Evolutionary conservation across 2,113 vertebrate species (phyloP), one percentile per base, ranked within the genome.

Genomic region (Rhinichthys klamathensis): DNA sequence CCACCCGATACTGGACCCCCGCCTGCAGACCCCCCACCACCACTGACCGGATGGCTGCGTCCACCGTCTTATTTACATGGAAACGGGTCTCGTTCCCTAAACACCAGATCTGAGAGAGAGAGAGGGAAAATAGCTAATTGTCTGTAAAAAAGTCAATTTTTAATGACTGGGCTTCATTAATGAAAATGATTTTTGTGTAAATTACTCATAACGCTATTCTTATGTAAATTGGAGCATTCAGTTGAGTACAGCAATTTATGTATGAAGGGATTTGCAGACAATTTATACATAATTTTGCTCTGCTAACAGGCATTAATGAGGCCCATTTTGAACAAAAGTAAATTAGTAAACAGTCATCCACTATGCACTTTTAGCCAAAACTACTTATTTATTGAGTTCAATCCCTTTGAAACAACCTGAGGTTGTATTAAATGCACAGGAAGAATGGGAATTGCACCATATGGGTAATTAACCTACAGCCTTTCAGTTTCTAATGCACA

Each of bases 21-120:
- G 96, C 96, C 93, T 97, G 97, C 44, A 99, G 95, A 69, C 98
- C 97, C 30, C 97, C 97, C 87, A 99, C 97, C 90, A 99, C 96
- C 87, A 99, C 97, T 6, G 98, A 99, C 6, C 98, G 97, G 90
- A 99, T 98, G 86, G 97, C 95, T 58, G 97, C 97, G 85, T 99
- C 98, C 90, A 99, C 98, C 0, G 97, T 99, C 94, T 98, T 99
- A 93, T 99, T 99, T 88, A 99, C 94, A 88, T 99, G 97, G 94
- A 99, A 99, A 44, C 97, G 96, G 2, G 96, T 99, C 93, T 99
- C 98, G 87, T 99, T 99, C 79, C 96, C 98, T 10, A 99, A 94
- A 92, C 98, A 99, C 98, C 98, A 99, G 88, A 99, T 99, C 98
- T 99, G 88, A 80, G 87, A 67, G 78, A 91, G 78, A 91, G 32